Conservation (phyloP, 2,113 vertebrate genomes). For the Carettochelys insculpta region DNA sequence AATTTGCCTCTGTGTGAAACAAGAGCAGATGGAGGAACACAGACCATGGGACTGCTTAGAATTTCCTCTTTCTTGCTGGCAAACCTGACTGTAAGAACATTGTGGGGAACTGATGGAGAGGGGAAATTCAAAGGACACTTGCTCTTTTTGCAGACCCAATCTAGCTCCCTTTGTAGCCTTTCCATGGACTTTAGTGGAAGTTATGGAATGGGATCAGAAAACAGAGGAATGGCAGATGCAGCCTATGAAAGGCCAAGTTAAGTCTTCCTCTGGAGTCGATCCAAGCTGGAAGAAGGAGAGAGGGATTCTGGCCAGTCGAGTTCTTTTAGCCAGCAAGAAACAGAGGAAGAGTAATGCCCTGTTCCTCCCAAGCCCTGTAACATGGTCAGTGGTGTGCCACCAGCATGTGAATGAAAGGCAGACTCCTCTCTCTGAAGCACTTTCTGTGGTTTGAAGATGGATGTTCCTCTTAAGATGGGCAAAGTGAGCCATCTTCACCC, state of each 20-base stretch:
- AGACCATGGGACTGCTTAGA: not conserved
- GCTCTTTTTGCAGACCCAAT: accelerated
- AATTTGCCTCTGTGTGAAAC: not conserved
- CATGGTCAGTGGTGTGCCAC: slow-evolving; percentile 53
- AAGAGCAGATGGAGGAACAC: not conserved
- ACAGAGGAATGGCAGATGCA: not conserved
- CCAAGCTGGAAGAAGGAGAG: not conserved
- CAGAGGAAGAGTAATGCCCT: slow-evolving; percentile 7
- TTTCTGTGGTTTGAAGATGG: slow-evolving; percentile 46
- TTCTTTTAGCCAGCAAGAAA: not conserved
- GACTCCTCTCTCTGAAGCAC: not conserved
- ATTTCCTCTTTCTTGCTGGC: not conserved
- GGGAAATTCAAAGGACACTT: not conserved
- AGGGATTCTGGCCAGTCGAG: accelerated
- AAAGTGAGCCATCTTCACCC: slow-evolving; percentile 44
- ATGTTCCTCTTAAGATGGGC: not conserved
- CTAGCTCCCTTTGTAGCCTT: accelerated
- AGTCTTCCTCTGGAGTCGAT: not conserved
- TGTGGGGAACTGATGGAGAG: not conserved
- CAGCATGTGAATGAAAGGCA: slow-evolving; percentile 42
- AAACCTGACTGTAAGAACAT: not conserved
- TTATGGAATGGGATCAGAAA: not conserved
- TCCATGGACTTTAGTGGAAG: not conserved
- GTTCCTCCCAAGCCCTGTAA: slow-evolving; percentile 47
- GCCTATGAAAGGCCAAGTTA: accelerated